phyloP scores from a whole-genome alignment of 2,113 vertebrate genomes.

The Mixornis gularis region DNA sequence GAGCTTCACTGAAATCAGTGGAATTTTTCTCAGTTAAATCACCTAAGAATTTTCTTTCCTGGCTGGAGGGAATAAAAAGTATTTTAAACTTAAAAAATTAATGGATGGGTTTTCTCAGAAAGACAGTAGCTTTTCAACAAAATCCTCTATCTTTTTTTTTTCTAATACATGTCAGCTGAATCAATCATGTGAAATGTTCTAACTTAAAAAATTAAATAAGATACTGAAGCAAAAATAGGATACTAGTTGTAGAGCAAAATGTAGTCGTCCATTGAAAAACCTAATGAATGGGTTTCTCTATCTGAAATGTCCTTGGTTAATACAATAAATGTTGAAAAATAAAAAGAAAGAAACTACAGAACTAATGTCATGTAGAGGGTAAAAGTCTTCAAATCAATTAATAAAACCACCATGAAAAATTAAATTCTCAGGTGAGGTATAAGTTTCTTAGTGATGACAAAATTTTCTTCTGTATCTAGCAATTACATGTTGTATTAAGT shows the following conservation, averaged over 20 bases:
- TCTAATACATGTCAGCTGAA: not conserved
- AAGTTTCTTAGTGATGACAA: not conserved
- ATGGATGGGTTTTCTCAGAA: not conserved
- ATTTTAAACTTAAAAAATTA: slow-evolving; percentile 6
- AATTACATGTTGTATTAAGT: not conserved
- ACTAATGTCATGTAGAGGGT: not conserved
- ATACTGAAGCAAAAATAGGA: not conserved
- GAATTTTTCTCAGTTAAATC: not conserved
- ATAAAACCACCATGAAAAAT: not conserved
- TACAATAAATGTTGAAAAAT: not conserved
- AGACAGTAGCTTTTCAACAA: not conserved
- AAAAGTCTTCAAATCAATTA: not conserved
- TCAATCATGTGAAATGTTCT: not conserved
- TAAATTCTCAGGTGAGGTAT: not conserved
- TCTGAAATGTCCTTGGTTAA: not conserved
- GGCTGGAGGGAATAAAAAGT: not conserved
- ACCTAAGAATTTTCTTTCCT: not conserved
- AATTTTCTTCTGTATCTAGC: not conserved
- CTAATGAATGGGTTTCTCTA: not conserved
- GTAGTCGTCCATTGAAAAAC: not conserved
- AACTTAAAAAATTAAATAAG: not conserved
- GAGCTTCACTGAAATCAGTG: not conserved
- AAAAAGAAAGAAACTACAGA: not conserved
- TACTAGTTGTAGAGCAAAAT: not conserved
- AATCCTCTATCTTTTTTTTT: not conserved